Evolutionary conservation across 2,113 vertebrate species (phyloP).

Genomic region (Oriolus oriolus): DNA sequence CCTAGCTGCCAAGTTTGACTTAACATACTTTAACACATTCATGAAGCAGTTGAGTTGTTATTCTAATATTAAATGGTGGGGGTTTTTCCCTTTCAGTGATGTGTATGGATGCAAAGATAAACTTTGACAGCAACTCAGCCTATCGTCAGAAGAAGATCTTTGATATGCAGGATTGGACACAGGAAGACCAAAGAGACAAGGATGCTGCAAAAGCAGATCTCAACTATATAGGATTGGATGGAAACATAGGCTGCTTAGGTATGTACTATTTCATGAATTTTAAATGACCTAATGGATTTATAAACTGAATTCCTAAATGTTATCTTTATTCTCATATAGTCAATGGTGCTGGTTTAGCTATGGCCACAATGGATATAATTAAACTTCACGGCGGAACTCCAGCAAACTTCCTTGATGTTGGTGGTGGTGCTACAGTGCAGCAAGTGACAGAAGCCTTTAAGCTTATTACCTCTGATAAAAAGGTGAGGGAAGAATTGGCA

Average conservation of each 20-base stretch:
- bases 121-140: constrained; percentile 93
- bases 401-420: constrained; percentile 98
- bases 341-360: constrained; percentile 96
- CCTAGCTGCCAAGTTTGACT: background rate
- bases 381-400: constrained; percentile 97
- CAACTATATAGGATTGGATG: constrained; percentile 96
- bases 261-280: background rate
- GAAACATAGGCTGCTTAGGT: constrained; percentile 97
- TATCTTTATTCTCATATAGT: constrained; percentile 70
- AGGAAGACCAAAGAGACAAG: constrained; percentile 89
- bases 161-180: constrained; percentile 91
- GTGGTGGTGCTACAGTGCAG: constrained; percentile 94
- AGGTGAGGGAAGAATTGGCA: constrained; percentile 73
- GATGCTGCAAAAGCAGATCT: constrained; percentile 89
- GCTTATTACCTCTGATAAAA: constrained; percentile 97
- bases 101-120: constrained; percentile 99
- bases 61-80: background rate
- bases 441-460: constrained; percentile 99
- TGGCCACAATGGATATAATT: constrained; percentile 99
- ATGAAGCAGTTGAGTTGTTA: background rate
- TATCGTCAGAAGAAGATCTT: constrained; percentile 95
- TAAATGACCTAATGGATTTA: background rate
- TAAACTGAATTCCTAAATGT: constrained; percentile 21
- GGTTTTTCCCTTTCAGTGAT: constrained; percentile 76
- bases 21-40: background rate